These are phyloP conservation scores for Cygnus buccinator DNA, from an alignment of 2,113 vertebrate species.

Conservation along the genomic window DNA sequence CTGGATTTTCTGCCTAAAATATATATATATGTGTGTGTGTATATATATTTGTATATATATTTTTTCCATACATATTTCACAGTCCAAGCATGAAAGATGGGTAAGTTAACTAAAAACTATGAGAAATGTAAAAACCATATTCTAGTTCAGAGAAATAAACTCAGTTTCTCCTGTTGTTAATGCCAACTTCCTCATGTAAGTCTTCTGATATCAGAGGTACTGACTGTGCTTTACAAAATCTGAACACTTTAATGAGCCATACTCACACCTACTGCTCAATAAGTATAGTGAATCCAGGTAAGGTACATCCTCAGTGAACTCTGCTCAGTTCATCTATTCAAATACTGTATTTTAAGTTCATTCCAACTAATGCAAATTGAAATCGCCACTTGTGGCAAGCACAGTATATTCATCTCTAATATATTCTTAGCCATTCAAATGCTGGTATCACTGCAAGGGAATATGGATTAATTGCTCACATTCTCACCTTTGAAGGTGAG, in stretches of 20 bases:
- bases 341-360: slow-evolving; percentile 24
- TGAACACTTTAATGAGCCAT: slow-evolving; percentile 6
- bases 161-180: slow-evolving; percentile 28
- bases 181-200: background rate
- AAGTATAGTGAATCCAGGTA: background rate
- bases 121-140: slow-evolving; percentile 2
- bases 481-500: background rate
- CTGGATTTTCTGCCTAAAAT: slow-evolving; percentile 5
- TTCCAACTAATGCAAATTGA: slow-evolving; percentile 28
- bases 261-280: background rate
- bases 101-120: slow-evolving; percentile 42
- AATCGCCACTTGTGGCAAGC: background rate
- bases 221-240: background rate
- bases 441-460: background rate
- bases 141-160: slow-evolving; percentile 25
- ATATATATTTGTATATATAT: too few species aligned
- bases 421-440: background rate
- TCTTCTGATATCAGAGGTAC: background rate
- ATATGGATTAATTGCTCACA: background rate
- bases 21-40: too few species aligned
- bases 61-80: slow-evolving; percentile 13
- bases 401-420: background rate
- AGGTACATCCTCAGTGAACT: background rate
- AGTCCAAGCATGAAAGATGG: slow-evolving; percentile 56
- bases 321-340: background rate